A percentile compares a stretch with the other conserved stretches of the same genome.
These are phyloP conservation scores for Dysidea cf. avara DNA, from an alignment of 37 sponge, comb jelly and placozoan species.

Conservation along the genomic window DNA sequence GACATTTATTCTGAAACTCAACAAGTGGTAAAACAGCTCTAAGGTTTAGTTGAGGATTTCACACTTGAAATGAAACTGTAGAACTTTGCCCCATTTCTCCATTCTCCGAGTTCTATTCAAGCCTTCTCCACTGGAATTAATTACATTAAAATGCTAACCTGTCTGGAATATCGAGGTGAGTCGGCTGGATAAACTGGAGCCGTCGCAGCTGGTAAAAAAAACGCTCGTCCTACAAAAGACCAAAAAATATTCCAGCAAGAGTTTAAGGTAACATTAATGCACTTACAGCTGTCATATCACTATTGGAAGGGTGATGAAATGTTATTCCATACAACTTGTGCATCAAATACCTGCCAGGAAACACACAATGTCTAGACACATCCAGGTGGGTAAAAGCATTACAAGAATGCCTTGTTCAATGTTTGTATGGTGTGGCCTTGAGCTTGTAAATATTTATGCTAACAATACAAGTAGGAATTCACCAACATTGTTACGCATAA, in stretches of 20 bases:
- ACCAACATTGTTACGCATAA: no score
- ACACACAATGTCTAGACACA: not conserved
- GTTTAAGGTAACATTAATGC: constrained; percentile 16
- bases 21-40: no score
- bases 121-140: no score
- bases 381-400: not conserved
- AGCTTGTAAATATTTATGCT: no score
- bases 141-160: no score
- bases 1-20: no score
- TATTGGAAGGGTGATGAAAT: constrained; percentile 47
- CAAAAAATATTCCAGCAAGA: constrained; percentile 17
- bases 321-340: constrained; percentile 49
- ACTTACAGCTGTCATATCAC: constrained; percentile 51
- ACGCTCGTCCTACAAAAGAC: constrained; percentile 46
- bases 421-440: not conserved
- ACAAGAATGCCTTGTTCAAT: not conserved
- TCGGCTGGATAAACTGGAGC: constrained; percentile 55
- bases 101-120: no score
- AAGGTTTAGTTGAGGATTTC: no score
- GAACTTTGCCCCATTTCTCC: no score
- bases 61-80: no score
- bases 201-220: constrained; percentile 50
- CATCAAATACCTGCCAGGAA: constrained; percentile 40
- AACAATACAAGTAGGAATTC: no score
- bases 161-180: constrained; percentile 49